Conservation (phyloP, 2,888 invertebrate genomes). For the Leucoma salicis region DNA sequence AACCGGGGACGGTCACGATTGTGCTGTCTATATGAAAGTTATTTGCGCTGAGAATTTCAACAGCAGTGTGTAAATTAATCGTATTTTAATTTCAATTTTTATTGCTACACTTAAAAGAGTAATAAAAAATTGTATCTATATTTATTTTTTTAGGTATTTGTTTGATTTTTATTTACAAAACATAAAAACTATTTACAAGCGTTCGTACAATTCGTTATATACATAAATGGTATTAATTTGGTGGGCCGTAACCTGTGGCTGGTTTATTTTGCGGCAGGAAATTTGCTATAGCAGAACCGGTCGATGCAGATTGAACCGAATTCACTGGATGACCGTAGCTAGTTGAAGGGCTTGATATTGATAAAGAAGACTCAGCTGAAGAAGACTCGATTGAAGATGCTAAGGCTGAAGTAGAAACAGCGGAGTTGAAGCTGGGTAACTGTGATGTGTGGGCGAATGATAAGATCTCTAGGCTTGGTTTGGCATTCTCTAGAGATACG, state of each 20-base stretch:
- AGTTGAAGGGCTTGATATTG: conserved; percentile 29
- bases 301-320: conserved; percentile 22
- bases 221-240: conserved; percentile 44
- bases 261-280: conserved; percentile 65
- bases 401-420: conserved; percentile 22
- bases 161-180: conserved; percentile 42
- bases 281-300: conserved; percentile 34
- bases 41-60: conserved; percentile 47
- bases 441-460: conserved; percentile 69
- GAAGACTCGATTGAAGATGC: conserved; percentile 31
- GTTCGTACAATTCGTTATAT: conserved; percentile 28
- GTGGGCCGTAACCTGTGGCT: conserved; percentile 57
- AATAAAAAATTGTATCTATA: conserved; percentile 12
- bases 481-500: conserved; percentile 63
- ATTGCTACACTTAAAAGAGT: not conserved
- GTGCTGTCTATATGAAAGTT: conserved; percentile 57
- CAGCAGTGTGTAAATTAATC: not conserved
- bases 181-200: conserved; percentile 14
- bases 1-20: conserved; percentile 21
- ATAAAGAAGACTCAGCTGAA: conserved; percentile 34
- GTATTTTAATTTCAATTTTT: not conserved
- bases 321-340: conserved; percentile 48
- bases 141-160: conserved; percentile 19
- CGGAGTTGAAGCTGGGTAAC: conserved; percentile 20
- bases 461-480: conserved; percentile 68